Conservation (phyloP, 2,888 invertebrate species). For the Chirona hameri region DNA sequence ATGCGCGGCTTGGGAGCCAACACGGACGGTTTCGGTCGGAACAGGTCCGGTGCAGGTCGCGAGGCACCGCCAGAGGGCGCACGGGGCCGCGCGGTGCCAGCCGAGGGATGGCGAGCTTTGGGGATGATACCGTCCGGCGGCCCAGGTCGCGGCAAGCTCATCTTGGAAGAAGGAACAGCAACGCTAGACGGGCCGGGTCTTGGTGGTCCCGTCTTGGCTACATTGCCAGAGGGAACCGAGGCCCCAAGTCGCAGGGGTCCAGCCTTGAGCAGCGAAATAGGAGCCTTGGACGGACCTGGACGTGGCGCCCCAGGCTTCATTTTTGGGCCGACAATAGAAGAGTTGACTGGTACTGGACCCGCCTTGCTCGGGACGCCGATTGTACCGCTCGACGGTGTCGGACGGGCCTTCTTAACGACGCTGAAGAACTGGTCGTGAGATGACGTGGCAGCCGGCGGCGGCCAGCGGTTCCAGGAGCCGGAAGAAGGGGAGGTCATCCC, state of each 20-base stretch:
- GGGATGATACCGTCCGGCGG: no score
- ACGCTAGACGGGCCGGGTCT: no score
- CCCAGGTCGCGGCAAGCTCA: no score
- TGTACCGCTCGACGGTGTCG: neutral
- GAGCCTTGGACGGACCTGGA: no score
- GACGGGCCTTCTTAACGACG: slow-evolving; percentile 2
- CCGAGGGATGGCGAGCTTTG: neutral
- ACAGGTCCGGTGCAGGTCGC: neutral
- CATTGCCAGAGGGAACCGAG: neutral
- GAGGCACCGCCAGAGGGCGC: neutral
- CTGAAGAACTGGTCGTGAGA: slow-evolving; percentile 26
- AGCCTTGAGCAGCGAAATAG: no score
- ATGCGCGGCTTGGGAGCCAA: neutral
- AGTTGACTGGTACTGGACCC: neutral
- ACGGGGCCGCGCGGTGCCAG: neutral
- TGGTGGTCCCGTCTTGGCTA: neutral
- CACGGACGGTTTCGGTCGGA: neutral
- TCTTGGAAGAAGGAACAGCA: no score
- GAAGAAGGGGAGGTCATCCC: neutral
- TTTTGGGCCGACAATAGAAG: neutral
- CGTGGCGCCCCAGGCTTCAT: no score
- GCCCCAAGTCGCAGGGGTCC: neutral
- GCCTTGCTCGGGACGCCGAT: neutral
- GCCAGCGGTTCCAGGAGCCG: neutral
- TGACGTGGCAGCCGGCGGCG: neutral